Evolutionary conservation across 2,113 vertebrate genomes (phyloP).

Genomic region (Mirza zaza): DNA sequence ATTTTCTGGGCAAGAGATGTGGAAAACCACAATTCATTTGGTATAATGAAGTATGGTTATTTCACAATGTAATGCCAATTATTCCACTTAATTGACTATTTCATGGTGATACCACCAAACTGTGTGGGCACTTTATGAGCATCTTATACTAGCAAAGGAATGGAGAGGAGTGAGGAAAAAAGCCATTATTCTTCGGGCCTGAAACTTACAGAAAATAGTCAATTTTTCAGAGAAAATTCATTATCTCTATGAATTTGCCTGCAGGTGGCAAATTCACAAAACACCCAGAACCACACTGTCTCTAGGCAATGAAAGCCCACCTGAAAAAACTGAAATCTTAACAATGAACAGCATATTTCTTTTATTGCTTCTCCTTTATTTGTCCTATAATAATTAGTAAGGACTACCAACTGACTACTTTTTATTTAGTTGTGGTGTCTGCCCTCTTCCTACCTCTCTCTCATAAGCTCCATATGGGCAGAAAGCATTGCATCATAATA

Average conservation of each 20-base stretch:
- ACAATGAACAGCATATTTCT: neutral
- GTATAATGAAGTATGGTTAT: neutral
- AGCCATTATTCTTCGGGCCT: neutral
- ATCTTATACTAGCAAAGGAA: neutral
- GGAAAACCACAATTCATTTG: neutral
- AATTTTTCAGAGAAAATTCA: neutral
- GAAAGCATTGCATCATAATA: neutral
- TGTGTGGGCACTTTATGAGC: neutral
- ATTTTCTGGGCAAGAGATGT: constrained; percentile 27
- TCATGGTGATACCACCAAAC: neutral
- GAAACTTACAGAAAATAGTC: neutral
- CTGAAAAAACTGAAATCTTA: neutral
- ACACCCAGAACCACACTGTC: neutral
- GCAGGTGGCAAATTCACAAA: neutral
- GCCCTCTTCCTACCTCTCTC: neutral
- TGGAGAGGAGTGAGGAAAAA: neutral
- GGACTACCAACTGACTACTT: neutral
- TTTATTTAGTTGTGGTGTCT: neutral
- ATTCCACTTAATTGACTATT: neutral
- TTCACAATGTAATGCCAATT: neutral
- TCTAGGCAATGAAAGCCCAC: neutral
- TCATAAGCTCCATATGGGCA: neutral
- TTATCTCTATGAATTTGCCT: neutral
- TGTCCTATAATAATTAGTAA: neutral
- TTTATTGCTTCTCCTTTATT: neutral